phyloP scores from a whole-genome alignment of 2,888 invertebrate species.

The Aleiodes alternator region DNA sequence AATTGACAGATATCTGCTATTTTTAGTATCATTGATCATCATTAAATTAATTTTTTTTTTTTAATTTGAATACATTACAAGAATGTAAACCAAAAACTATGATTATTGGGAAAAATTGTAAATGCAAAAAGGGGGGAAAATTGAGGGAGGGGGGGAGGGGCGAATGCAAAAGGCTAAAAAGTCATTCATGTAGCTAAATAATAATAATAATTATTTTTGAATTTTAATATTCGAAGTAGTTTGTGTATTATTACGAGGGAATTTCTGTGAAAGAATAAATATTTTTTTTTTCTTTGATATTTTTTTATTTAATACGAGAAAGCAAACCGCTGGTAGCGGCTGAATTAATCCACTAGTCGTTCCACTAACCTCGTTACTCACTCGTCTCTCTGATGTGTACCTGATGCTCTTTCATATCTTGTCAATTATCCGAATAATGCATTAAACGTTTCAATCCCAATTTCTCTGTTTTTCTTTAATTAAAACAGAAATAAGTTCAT shows the following conservation, averaged over 20 bases:
- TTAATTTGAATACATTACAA: too few relatives aligned
- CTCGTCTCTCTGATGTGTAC: slow-evolving; percentile 44
- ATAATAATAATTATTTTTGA: too few relatives aligned
- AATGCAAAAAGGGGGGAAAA: too few relatives aligned
- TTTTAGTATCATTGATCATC: too few relatives aligned
- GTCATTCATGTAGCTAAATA: too few relatives aligned
- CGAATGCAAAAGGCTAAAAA: too few relatives aligned
- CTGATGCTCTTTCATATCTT: background rate
- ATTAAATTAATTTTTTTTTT: too few relatives aligned
- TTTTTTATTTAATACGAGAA: slow-evolving; percentile 10
- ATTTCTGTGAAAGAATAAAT: slow-evolving; percentile 24
- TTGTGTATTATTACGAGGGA: background rate
- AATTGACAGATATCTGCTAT: too few relatives aligned
- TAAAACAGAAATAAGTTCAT: too few relatives aligned
- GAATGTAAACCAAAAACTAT: too few relatives aligned
- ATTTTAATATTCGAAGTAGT: background rate
- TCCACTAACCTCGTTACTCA: slow-evolving; percentile 68
- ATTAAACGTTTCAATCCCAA: background rate
- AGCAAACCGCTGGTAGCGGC: slow-evolving; percentile 41
- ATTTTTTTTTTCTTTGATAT: slow-evolving; percentile 22
- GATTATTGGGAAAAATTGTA: too few relatives aligned
- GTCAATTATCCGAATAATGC: slow-evolving; percentile 14
- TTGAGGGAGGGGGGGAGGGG: too few relatives aligned
- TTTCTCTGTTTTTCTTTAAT: slow-evolving; percentile 34
- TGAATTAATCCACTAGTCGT: slow-evolving; percentile 65